These are phyloP conservation scores for Neofelis nebulosa DNA, from an alignment of 2,113 vertebrate species.

Conservation along the genomic window DNA sequence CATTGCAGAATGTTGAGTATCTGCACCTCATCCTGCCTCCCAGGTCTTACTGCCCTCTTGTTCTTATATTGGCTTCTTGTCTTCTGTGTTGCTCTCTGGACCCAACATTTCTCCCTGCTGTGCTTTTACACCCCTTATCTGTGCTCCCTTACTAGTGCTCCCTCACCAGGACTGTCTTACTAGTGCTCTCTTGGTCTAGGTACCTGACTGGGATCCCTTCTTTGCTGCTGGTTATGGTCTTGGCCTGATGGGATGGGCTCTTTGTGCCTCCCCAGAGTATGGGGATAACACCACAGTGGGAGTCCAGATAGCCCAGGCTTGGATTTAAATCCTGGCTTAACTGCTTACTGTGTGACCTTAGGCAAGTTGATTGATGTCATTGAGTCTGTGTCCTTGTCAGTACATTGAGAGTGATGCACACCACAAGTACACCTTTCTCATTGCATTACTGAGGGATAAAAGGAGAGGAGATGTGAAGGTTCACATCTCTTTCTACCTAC, in stretches of 20 bases:
- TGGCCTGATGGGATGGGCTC: not conserved
- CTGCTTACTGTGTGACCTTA: not conserved
- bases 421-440: not conserved
- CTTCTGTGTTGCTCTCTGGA: not conserved
- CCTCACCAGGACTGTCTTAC: not conserved
- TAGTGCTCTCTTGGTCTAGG: not conserved
- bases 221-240: not conserved
- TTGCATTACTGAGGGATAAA: not conserved
- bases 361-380: not conserved
- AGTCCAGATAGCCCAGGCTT: not conserved
- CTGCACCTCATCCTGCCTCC: not conserved
- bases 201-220: not conserved
- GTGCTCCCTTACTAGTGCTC: too few species aligned
- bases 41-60: not conserved
- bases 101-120: not conserved
- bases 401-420: not conserved
- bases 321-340: not conserved
- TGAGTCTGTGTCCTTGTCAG: not conserved
- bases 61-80: not conserved
- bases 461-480: not conserved
- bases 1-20: not conserved
- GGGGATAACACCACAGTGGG: too few species aligned
- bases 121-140: not conserved
- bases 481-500: too few species aligned
- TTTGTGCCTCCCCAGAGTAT: not conserved